A percentile compares a stretch with the other conserved stretches of the same genome.
phyloP scores from a whole-genome alignment of 2,797 vertebrate genomes.

The Triplophysa yarkandensis region DNA sequence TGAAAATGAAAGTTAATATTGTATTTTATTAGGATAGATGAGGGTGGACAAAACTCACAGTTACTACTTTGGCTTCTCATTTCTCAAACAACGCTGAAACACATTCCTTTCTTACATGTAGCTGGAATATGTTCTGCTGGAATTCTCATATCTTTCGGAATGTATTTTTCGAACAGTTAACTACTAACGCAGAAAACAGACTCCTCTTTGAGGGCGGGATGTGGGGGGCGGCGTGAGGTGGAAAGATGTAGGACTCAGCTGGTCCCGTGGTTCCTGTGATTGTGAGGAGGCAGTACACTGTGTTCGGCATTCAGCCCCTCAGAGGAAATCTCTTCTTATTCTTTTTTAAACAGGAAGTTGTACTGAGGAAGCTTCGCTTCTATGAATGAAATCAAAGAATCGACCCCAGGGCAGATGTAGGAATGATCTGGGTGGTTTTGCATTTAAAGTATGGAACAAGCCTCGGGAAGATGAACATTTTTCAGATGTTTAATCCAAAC shows the following conservation, averaged over 20 bases:
- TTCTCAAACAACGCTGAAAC: background rate
- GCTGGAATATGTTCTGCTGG: slow-evolving; percentile 55
- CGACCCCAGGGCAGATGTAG: background rate
- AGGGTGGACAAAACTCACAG: background rate
- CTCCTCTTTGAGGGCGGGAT: slow-evolving; percentile 33
- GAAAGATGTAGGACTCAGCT: slow-evolving; percentile 63
- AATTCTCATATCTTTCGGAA: slow-evolving; percentile 63
- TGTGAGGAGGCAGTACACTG: slow-evolving; percentile 75
- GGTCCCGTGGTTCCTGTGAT: slow-evolving; percentile 80
- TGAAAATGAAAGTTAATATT: background rate
- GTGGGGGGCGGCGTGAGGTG: slow-evolving; percentile 19
- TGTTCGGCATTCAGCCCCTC: slow-evolving; percentile 71
- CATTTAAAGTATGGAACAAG: background rate
- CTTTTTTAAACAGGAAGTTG: slow-evolving; percentile 78
- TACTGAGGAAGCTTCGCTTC: slow-evolving; percentile 67
- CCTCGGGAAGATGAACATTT: background rate
- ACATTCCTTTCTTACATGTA: background rate
- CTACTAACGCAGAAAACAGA: slow-evolving; percentile 76
- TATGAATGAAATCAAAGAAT: slow-evolving; percentile 60
- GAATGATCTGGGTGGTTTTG: background rate
- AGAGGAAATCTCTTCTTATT: slow-evolving; percentile 77
- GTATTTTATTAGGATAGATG: too few relatives aligned
- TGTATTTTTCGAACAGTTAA: slow-evolving; percentile 68
- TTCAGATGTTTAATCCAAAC: background rate
- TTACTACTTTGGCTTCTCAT: background rate